Conservation (phyloP, 2,797 vertebrate genomes). For the Notoglanidium macrostoma region DNA sequence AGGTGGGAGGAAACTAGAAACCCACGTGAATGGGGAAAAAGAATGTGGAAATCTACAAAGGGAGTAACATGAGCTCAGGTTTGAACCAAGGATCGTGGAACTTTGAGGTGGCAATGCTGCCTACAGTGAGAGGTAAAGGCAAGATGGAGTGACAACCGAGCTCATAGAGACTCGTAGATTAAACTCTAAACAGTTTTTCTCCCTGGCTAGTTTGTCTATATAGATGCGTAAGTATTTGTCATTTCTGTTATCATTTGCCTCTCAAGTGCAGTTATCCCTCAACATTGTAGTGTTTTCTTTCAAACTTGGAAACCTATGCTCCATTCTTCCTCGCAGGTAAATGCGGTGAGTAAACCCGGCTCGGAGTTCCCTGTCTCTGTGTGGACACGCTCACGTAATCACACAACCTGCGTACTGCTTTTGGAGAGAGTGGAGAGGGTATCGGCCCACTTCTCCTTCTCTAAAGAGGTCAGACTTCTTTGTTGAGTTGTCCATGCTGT, state of each 20-base stretch:
- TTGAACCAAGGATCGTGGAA: neutral
- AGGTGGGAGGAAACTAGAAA: neutral
- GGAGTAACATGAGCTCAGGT: neutral
- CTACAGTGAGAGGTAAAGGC: neutral
- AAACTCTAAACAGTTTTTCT: neutral
- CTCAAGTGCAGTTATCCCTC: no score
- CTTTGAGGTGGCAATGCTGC: neutral
- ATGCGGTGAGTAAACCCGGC: constrained; percentile 70
- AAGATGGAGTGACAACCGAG: neutral
- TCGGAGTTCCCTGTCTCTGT: constrained; percentile 82
- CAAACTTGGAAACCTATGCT: neutral
- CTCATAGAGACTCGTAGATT: neutral
- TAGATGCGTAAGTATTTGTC: neutral
- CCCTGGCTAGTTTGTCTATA: neutral
- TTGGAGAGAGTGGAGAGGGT: constrained; percentile 86
- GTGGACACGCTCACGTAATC: constrained; percentile 72
- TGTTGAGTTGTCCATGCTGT: neutral
- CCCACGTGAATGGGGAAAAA: neutral
- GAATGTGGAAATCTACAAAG: neutral
- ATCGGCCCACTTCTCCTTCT: constrained; percentile 81
- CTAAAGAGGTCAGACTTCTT: constrained; percentile 73
- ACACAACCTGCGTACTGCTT: constrained; percentile 72
- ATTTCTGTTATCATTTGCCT: neutral
- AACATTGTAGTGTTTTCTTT: neutral
- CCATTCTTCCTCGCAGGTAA: constrained; percentile 72